Percentiles rank a stretch among this genome's conserved stretches.
phyloP scores from a whole-genome alignment of 2,797 vertebrate species.

The Paedocypris micromegethes region DNA sequence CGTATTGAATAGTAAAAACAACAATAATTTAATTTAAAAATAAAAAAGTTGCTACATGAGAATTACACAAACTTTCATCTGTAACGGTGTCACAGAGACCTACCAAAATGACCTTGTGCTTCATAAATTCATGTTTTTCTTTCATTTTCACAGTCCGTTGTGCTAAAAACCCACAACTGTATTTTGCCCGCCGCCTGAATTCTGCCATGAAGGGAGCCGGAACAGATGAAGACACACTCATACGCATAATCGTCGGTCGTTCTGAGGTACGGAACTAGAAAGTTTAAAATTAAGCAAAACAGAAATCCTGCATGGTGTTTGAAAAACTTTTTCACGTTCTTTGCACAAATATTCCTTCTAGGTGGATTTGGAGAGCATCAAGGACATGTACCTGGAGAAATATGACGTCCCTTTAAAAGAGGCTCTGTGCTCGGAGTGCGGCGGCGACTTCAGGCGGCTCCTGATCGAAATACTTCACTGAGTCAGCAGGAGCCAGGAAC shows the following conservation, averaged over 20 bases:
- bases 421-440: constrained; percentile 82
- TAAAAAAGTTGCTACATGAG: too few relatives aligned
- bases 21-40: too few relatives aligned
- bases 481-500: constrained; percentile 40
- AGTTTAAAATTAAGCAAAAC: neutral
- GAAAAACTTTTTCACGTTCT: neutral
- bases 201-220: constrained; percentile 70
- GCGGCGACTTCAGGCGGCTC: constrained; percentile 86
- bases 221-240: constrained; percentile 72
- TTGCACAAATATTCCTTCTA: constrained; percentile 45
- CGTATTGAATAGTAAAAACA: too few relatives aligned
- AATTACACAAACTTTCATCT: too few relatives aligned
- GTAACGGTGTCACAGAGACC: too few relatives aligned
- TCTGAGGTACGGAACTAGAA: constrained; percentile 64
- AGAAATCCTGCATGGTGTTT: neutral
- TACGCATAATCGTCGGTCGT: constrained; percentile 68
- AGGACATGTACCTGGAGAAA: constrained; percentile 88
- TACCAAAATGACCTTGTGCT: too few relatives aligned
- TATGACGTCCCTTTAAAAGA: constrained; percentile 83
- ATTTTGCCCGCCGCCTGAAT: constrained; percentile 73
- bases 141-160: constrained; percentile 63
- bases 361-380: constrained; percentile 87
- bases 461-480: constrained; percentile 83
- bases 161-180: constrained; percentile 76
- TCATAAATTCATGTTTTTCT: constrained; percentile 3